Percentiles rank a stretch among this genome's conserved stretches.
Conservation (phyloP, 2,113 vertebrate species). For the Otus sunia region DNA sequence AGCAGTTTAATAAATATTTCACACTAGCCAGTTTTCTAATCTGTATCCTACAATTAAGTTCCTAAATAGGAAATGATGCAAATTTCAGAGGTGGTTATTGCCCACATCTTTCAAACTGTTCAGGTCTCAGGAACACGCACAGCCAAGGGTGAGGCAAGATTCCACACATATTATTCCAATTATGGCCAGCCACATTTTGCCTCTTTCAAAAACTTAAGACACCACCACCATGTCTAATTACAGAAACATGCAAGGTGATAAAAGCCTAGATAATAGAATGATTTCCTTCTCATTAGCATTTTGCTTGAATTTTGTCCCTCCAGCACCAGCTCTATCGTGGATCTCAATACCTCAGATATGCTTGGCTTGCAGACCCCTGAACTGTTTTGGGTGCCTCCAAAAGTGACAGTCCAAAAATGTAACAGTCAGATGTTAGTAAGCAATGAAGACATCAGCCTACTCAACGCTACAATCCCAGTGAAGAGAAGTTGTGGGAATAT, state of each 20-base stretch:
- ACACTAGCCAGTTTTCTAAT: not conserved
- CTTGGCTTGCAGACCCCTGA: not conserved
- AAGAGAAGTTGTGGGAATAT: not conserved
- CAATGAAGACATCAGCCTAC: not conserved
- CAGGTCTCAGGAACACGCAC: not conserved
- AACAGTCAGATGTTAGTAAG: not conserved
- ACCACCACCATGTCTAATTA: not conserved
- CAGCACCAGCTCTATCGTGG: not conserved
- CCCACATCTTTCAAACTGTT: not conserved
- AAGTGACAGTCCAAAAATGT: not conserved
- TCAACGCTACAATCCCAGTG: not conserved
- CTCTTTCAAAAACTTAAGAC: not conserved
- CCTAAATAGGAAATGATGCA: not conserved
- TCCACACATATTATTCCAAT: conserved; percentile 18
- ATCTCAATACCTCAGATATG: not conserved
- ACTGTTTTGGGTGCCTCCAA: not conserved
- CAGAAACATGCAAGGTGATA: not conserved
- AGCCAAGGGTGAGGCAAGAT: not conserved
- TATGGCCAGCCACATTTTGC: not conserved
- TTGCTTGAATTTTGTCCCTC: not conserved
- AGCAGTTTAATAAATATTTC: not conserved
- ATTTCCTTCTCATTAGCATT: not conserved
- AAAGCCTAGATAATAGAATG: not conserved
- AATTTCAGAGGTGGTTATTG: not conserved
- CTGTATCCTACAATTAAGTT: not conserved